phyloP scores from a whole-genome alignment of 2,888 invertebrate genomes.

The Hemithea aestivaria region DNA sequence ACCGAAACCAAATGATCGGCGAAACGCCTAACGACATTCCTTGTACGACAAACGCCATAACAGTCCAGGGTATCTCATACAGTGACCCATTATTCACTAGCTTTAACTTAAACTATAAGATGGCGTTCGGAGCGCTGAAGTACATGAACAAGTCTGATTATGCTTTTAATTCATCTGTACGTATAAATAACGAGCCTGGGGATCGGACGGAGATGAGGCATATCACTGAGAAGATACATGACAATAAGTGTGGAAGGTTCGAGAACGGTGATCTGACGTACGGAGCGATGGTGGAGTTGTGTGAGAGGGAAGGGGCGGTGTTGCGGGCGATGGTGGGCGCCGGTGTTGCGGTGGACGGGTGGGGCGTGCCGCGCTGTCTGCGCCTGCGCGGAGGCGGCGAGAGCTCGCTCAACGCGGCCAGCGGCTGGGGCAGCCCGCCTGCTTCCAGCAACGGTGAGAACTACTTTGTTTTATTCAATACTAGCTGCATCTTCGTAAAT shows the following conservation, averaged over 20 bases:
- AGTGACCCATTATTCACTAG: slow-evolving; percentile 80
- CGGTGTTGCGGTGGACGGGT: slow-evolving; percentile 52
- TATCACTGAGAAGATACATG: slow-evolving; percentile 46
- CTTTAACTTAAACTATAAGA: slow-evolving; percentile 80
- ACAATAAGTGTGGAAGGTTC: slow-evolving; percentile 68
- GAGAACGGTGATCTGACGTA: slow-evolving; percentile 74
- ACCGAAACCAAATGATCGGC: slow-evolving; percentile 80
- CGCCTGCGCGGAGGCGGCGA: slow-evolving; percentile 89
- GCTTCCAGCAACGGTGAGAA: slow-evolving; percentile 81
- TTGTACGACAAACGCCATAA: slow-evolving; percentile 80
- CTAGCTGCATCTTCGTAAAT: background rate
- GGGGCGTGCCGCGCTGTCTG: slow-evolving; percentile 81
- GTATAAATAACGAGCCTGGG: slow-evolving; percentile 75
- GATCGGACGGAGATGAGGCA: slow-evolving; percentile 33
- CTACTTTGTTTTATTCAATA: background rate
- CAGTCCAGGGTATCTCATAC: slow-evolving; percentile 81
- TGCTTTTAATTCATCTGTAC: slow-evolving; percentile 80
- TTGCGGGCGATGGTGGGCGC: slow-evolving; percentile 43
- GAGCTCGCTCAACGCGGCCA: slow-evolving; percentile 87
- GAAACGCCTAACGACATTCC: slow-evolving; percentile 79
- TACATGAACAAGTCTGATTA: slow-evolving; percentile 81
- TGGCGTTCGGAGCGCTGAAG: slow-evolving; percentile 76
- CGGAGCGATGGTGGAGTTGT: slow-evolving; percentile 66
- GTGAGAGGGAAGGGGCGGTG: slow-evolving; percentile 52
- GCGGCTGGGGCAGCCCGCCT: slow-evolving; percentile 89